phyloP scores from a whole-genome alignment of 2,797 vertebrate genomes.

The Melanotaenia maccullochi region DNA sequence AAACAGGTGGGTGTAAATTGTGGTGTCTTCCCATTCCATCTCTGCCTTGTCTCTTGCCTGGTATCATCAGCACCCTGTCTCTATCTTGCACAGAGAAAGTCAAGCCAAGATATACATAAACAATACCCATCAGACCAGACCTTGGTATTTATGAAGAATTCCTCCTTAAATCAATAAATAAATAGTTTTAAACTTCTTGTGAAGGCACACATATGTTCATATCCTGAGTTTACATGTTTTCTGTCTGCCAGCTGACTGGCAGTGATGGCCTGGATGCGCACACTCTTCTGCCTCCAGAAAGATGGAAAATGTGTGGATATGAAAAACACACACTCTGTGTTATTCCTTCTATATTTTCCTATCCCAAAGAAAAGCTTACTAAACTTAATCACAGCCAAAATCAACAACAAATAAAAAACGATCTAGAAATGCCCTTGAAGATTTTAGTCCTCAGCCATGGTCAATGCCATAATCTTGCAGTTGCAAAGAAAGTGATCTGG shows the following conservation, averaged over 20 bases:
- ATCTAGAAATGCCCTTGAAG: too few species aligned
- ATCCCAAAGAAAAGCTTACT: neutral
- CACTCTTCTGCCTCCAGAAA: conserved; percentile 31
- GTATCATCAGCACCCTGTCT: conserved; percentile 22
- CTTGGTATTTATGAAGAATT: conserved; percentile 48
- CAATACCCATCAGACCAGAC: conserved; percentile 52
- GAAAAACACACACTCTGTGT: conserved; percentile 1
- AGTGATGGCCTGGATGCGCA: conserved; percentile 17
- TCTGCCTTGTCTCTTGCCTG: conserved; percentile 34
- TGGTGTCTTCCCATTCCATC: neutral
- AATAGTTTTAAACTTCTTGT: conserved; percentile 52
- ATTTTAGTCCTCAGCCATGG: neutral
- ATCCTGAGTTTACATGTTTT: conserved; percentile 51
- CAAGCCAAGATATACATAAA: conserved; percentile 60
- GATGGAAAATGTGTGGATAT: conserved; percentile 5
- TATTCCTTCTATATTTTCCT: conserved; percentile 10
- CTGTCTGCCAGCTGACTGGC: conserved; percentile 27
- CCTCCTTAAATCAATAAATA: conserved; percentile 63
- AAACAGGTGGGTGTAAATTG: neutral
- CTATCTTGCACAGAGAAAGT: conserved; percentile 23
- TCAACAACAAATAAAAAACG: neutral
- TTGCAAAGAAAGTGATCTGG: neutral
- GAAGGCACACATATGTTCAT: conserved; percentile 34
- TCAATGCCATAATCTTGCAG: neutral
- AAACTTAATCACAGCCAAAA: neutral